Evolutionary conservation across 2,888 invertebrate genomes (phyloP).

Genomic region (Scelioninae gen. 1): DNA sequence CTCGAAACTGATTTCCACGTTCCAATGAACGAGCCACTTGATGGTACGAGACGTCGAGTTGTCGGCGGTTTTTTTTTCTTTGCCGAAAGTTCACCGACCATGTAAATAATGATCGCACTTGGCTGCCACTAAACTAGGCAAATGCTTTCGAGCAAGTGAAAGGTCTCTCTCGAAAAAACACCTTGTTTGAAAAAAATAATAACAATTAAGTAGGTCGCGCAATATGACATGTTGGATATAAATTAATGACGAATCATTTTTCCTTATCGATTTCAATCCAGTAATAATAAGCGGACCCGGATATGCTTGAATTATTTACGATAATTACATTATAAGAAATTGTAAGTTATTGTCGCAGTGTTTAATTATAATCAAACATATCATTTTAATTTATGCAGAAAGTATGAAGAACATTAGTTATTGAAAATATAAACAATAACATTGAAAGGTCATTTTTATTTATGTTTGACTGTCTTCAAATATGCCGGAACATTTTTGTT

Average conservation of each 20-base stretch:
- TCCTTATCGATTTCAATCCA: neutral
- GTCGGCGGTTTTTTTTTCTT: conserved; percentile 20
- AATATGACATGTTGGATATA: conserved; percentile 21
- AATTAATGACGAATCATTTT: conserved; percentile 30
- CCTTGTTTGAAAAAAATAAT: conserved; percentile 42
- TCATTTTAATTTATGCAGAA: too few species aligned
- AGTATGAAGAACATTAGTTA: too few species aligned
- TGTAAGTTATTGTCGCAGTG: too few species aligned
- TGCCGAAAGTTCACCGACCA: conserved; percentile 48
- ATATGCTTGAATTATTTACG: conserved; percentile 1
- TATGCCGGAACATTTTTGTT: too few species aligned
- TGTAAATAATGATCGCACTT: conserved; percentile 64
- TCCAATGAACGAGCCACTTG: conserved; percentile 51
- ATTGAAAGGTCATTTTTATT: too few species aligned
- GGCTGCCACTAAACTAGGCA: conserved; percentile 33
- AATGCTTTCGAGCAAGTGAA: conserved; percentile 65
- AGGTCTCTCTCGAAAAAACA: conserved; percentile 48
- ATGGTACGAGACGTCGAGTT: conserved; percentile 39
- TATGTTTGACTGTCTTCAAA: too few species aligned
- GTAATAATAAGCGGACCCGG: conserved; percentile 22
- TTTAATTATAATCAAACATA: too few species aligned
- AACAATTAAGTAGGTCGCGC: conserved; percentile 49
- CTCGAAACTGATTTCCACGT: conserved; percentile 49
- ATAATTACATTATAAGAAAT: neutral
- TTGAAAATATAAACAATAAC: too few species aligned